Evolutionary conservation across 2,888 invertebrate species (phyloP).

Genomic region (Nomada fucata): DNA sequence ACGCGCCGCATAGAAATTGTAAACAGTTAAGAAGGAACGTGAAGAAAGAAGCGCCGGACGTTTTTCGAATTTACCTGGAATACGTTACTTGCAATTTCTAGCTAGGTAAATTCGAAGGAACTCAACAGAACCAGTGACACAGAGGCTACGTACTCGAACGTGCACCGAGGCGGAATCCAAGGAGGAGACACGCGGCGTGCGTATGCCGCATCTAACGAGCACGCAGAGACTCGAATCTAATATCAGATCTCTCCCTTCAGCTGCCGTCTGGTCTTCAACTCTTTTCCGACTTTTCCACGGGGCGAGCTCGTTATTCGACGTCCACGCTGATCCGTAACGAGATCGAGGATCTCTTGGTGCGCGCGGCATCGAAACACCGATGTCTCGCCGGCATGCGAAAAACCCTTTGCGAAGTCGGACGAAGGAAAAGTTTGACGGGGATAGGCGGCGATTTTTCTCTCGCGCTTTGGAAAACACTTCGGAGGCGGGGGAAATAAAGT

Average conservation of each 20-base stretch:
- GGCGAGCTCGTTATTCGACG: constrained; percentile 40
- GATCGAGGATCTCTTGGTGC: constrained; percentile 19
- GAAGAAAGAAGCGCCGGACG: neutral
- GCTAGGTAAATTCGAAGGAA: neutral
- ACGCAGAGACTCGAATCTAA: constrained; percentile 76
- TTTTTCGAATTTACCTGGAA: too few relatives aligned
- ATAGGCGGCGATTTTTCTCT: constrained; percentile 19
- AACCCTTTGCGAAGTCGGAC: constrained; percentile 33
- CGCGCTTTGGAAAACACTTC: constrained; percentile 10
- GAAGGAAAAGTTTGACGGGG: constrained; percentile 8
- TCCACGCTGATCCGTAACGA: constrained; percentile 34
- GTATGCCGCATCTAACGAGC: constrained; percentile 82
- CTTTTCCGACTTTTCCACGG: constrained; percentile 60
- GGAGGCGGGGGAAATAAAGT: neutral
- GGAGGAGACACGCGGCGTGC: constrained; percentile 82
- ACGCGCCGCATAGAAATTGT: too few relatives aligned
- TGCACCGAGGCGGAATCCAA: constrained; percentile 63
- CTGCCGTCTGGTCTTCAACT: constrained; percentile 12
- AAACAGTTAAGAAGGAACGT: too few relatives aligned
- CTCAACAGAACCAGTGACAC: constrained; percentile 28
- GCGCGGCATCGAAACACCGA: constrained; percentile 4
- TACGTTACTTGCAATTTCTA: neutral
- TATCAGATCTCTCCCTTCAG: constrained; percentile 69
- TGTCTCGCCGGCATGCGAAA: constrained; percentile 17
- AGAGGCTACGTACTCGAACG: constrained; percentile 12